These are phyloP conservation scores for Poecile atricapillus DNA, from an alignment of 2,113 vertebrate species.

Conservation along the genomic window DNA sequence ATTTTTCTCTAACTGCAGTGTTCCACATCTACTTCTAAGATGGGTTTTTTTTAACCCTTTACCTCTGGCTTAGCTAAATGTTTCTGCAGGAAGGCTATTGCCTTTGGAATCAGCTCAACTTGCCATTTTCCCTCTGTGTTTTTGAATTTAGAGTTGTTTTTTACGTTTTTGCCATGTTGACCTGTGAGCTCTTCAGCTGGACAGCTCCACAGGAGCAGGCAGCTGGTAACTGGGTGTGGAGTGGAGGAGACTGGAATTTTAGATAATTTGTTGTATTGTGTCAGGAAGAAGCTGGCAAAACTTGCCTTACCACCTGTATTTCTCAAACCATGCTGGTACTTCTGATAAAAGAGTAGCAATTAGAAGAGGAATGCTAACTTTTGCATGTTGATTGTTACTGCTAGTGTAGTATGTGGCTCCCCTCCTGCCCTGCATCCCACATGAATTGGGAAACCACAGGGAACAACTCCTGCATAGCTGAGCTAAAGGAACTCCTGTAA, in stretches of 20 bases:
- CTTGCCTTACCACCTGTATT: neutral
- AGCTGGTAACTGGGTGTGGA: neutral
- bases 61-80: neutral
- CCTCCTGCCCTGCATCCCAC: neutral
- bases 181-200: neutral
- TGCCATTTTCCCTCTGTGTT: neutral
- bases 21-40: neutral
- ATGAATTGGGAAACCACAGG: neutral
- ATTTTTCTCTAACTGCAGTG: neutral
- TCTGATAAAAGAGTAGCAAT: neutral
- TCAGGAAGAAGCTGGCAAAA: neutral
- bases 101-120: neutral
- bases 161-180: neutral
- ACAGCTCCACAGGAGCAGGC: neutral
- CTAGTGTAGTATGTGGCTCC: neutral
- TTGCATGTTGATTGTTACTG: neutral
- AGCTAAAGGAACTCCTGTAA: neutral
- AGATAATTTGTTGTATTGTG: neutral
- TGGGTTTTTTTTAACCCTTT: neutral
- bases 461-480: neutral
- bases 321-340: neutral
- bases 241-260: neutral
- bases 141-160: neutral
- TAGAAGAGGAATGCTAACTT: neutral
- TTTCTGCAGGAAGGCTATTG: neutral